Evolutionary conservation across 2,888 invertebrate species (phyloP).

Genomic region (Melipona bicolor): DNA sequence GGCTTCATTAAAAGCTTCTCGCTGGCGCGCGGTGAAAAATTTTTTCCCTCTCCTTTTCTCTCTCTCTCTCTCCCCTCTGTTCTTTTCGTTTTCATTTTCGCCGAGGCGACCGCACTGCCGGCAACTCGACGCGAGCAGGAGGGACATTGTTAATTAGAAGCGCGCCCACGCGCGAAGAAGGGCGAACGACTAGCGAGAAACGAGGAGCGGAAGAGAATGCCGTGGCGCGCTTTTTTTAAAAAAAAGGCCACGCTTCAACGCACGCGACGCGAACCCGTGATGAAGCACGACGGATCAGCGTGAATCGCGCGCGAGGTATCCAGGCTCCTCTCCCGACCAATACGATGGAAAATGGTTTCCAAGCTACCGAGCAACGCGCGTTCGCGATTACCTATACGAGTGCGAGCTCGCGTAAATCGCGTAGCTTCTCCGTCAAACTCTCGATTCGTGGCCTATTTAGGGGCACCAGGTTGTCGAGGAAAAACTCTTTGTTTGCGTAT

Average conservation of each 20-base stretch:
- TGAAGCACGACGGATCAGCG: conserved; percentile 51
- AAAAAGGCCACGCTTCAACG: conserved; percentile 50
- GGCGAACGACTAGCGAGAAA: background rate
- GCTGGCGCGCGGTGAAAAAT: conserved; percentile 9
- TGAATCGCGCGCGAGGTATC: conserved; percentile 41
- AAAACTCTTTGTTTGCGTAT: too few relatives aligned
- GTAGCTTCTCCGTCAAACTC: too few relatives aligned
- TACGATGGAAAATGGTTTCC: too few relatives aligned
- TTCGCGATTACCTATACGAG: too few relatives aligned
- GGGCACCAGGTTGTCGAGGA: too few relatives aligned
- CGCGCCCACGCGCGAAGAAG: background rate
- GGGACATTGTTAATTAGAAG: conserved; percentile 50
- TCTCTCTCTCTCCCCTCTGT: background rate
- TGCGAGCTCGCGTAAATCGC: too few relatives aligned
- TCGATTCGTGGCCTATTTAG: too few relatives aligned
- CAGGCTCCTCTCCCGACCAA: too few relatives aligned
- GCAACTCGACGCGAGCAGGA: conserved; percentile 1
- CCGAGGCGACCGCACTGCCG: conserved; percentile 10
- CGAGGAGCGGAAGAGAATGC: conserved; percentile 1
- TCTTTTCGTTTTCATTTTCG: background rate
- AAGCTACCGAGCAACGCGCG: too few relatives aligned
- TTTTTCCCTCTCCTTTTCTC: background rate
- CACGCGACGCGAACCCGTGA: conserved; percentile 15
- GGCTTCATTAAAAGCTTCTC: conserved; percentile 57
- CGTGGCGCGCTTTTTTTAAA: conserved; percentile 23